Evolutionary conservation across 2,797 vertebrate genomes (phyloP), one percentile per base, ranked within the genome.

Genomic region (Clarias fuscus): DNA sequence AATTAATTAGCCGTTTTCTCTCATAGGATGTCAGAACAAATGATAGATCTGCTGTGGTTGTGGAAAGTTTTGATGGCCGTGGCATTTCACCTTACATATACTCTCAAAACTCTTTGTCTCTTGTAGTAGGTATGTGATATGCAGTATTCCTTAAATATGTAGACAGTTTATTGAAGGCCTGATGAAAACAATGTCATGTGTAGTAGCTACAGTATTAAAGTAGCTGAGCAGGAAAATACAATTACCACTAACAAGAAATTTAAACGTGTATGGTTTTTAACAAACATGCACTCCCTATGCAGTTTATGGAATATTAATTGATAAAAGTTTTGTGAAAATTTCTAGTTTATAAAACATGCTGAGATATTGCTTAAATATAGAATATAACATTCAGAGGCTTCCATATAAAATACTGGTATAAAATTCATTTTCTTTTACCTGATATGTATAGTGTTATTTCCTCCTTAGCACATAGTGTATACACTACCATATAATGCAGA

Each of bases 81-180:
- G 95, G 95, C 58, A 94, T 96, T 81, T 92, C 95, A 82, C 95
- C 95, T 0, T 88, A 93, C 8, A 62, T 61, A 30, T 83, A 84
- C 86, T 92, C 91, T 7, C 94, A 96, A n/a, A 96, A 95, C 87
- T 92, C 90, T 5, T 11, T 96, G 0, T 93, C 92, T 0, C 93
- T 96, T 70, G 85, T 89, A 67, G 93, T 92, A 53, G 95, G 95
- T 96, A 92, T 75, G 94, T 93, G 30, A 37, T 37, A 1, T 14
- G 13, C 1, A n/a, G 82, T 79, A 56, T 64, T 86, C 33, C 8
- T 43, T 83, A 65, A 43, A 67, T 24, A 3, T 71, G 37, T 10
- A 62, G 0, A 11, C 48, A 71, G 22, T 79, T 22, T 33, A 18
- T 73, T 75, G 27, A 27, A 53, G 24, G 43, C 43, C n/a, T 2